phyloP scores from a whole-genome alignment of 2,113 vertebrate species.

The Nipponia nippon region DNA sequence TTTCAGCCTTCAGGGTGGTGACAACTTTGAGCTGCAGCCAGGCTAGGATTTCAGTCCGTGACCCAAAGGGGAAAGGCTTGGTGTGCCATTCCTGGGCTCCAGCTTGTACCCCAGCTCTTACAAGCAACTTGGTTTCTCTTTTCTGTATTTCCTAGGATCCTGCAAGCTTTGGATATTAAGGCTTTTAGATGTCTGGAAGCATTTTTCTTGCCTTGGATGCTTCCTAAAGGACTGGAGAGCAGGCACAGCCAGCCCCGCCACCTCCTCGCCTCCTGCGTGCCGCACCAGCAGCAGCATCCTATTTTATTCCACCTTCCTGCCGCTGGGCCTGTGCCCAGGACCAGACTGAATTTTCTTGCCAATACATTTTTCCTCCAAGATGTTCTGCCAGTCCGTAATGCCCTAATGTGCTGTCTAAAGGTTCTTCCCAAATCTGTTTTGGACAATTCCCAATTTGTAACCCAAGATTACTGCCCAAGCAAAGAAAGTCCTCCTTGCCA shows the following conservation, averaged over 20 bases:
- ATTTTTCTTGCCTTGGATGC: background rate
- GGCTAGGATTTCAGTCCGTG: background rate
- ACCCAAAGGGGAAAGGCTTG: background rate
- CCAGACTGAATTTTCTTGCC: conserved; percentile 20
- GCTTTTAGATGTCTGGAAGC: background rate
- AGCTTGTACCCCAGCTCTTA: background rate
- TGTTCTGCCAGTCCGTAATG: conserved; percentile 15
- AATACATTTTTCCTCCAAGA: conserved; percentile 1
- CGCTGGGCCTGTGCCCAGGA: background rate
- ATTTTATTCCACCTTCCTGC: conserved; percentile 7
- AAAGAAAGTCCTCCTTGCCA: background rate
- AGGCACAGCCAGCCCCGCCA: background rate
- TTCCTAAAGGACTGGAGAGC: background rate
- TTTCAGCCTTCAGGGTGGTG: conserved; percentile 15
- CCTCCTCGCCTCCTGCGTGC: background rate
- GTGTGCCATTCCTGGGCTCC: background rate
- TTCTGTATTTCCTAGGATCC: background rate
- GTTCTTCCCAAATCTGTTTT: conserved; percentile 18
- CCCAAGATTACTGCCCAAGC: background rate
- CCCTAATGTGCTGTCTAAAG: background rate
- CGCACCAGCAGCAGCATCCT: background rate
- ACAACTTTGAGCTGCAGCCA: background rate
- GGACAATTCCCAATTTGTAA: conserved; percentile 6
- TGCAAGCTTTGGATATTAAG: background rate
- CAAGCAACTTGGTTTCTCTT: background rate